phyloP scores from a whole-genome alignment of 2,797 vertebrate species.

The Sebastolobus altivelis region DNA sequence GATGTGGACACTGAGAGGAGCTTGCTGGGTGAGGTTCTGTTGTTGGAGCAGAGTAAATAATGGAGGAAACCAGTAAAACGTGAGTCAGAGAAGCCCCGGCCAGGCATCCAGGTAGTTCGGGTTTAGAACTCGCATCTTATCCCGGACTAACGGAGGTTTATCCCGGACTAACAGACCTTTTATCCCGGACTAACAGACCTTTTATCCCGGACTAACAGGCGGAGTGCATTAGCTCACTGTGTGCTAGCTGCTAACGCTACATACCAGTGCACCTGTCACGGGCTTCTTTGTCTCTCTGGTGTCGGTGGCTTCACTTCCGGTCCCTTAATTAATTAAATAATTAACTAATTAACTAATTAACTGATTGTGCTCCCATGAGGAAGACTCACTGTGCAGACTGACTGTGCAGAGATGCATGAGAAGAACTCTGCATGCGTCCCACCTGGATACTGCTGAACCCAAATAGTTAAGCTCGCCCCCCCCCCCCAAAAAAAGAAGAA shows the following conservation, averaged over 20 bases:
- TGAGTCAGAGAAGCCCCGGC: not conserved
- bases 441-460: slow-evolving; percentile 14
- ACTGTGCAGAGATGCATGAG: slow-evolving; percentile 36
- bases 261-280: slow-evolving; percentile 60
- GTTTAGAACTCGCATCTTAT: not conserved
- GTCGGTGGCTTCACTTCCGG: not conserved
- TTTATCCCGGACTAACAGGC: no score
- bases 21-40: slow-evolving; percentile 73
- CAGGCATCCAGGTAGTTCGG: accelerated
- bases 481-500: not conserved
- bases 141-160: not conserved
- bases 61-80: not conserved
- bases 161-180: not conserved
- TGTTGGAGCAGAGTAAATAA: slow-evolving; percentile 19
- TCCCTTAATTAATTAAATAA: no score
- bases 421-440: not conserved
- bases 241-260: slow-evolving; percentile 48
- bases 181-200: not conserved
- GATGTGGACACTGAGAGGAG: slow-evolving; percentile 55
- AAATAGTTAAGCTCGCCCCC: slow-evolving; percentile 4
- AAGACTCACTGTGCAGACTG: no score
- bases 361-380: not conserved
- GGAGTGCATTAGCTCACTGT: slow-evolving; percentile 9
- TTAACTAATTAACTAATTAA: no score
- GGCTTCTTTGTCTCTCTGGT: slow-evolving; percentile 44